These are phyloP conservation scores for Hyposoter didymator DNA, from an alignment of 2,888 invertebrate species.

Conservation along the genomic window DNA sequence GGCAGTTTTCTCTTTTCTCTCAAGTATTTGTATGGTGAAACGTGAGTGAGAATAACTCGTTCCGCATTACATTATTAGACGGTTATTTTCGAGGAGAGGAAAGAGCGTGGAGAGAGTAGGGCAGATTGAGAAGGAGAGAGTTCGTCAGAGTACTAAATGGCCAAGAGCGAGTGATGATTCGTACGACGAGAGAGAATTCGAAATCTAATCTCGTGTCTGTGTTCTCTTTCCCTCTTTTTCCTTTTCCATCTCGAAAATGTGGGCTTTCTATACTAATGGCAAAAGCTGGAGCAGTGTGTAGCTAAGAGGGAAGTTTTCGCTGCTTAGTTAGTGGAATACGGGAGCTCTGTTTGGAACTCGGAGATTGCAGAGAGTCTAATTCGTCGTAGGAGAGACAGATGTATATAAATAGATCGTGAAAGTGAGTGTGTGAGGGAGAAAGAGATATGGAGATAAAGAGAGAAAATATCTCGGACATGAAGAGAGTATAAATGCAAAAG, in stretches of 20 bases:
- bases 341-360: slow-evolving; percentile 33
- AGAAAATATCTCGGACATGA: slow-evolving; percentile 35
- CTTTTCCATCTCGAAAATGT: slow-evolving; percentile 19
- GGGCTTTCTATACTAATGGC: neutral
- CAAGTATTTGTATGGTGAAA: slow-evolving; percentile 22
- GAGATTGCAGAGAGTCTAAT: slow-evolving; percentile 50
- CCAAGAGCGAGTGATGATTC: slow-evolving; percentile 39
- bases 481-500: slow-evolving; percentile 15
- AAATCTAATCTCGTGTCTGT: slow-evolving; percentile 12
- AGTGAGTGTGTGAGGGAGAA: neutral
- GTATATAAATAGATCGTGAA: slow-evolving; percentile 1
- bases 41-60: slow-evolving; percentile 80
- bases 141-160: slow-evolving; percentile 31
- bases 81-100: slow-evolving; percentile 77
- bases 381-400: slow-evolving; percentile 29
- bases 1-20: slow-evolving; percentile 68
- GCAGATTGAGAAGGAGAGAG: slow-evolving; percentile 14
- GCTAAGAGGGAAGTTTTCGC: slow-evolving; percentile 17
- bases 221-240: neutral
- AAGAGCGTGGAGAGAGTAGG: slow-evolving; percentile 2
- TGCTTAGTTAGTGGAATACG: slow-evolving; percentile 45
- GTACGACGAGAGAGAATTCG: slow-evolving; percentile 31
- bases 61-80: slow-evolving; percentile 83
- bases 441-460: slow-evolving; percentile 15
- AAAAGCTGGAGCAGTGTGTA: slow-evolving; percentile 1